These are phyloP conservation scores for Camptogramma bilineatum DNA, from an alignment of 2,888 invertebrate species.

Conservation along the genomic window DNA sequence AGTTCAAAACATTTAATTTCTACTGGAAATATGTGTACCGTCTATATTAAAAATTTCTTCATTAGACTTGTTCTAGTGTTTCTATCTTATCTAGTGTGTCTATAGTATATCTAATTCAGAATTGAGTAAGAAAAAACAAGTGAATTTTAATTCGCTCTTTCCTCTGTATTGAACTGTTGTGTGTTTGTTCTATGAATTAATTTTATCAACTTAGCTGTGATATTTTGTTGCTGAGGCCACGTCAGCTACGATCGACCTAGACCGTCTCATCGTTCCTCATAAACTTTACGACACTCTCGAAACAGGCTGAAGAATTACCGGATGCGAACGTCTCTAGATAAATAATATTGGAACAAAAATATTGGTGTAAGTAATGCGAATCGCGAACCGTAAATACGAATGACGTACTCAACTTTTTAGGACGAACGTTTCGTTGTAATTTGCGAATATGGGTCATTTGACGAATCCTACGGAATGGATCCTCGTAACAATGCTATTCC, in stretches of 20 bases:
- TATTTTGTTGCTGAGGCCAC: slow-evolving; percentile 3
- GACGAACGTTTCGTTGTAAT: slow-evolving; percentile 43
- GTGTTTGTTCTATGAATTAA: background rate
- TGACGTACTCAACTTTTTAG: slow-evolving; percentile 56
- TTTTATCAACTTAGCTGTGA: background rate
- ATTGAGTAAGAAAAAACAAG: too few species aligned
- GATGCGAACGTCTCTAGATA: slow-evolving; percentile 49
- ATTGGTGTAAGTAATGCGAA: slow-evolving; percentile 56
- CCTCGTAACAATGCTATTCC: slow-evolving; percentile 33
- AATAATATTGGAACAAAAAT: slow-evolving; percentile 60
- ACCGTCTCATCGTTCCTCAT: slow-evolving; percentile 57
- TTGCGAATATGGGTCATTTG: slow-evolving; percentile 39
- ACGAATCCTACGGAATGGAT: slow-evolving; percentile 39
- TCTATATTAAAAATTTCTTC: too few species aligned
- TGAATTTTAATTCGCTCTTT: too few species aligned
- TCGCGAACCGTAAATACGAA: slow-evolving; percentile 58
- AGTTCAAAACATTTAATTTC: too few species aligned
- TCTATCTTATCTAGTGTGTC: too few species aligned
- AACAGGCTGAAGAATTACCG: slow-evolving; percentile 56
- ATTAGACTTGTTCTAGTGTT: too few species aligned
- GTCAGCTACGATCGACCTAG: slow-evolving; percentile 50
- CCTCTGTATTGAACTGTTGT: too few species aligned
- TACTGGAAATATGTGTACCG: too few species aligned
- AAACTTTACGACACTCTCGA: slow-evolving; percentile 63
- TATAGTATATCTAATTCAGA: too few species aligned